phyloP scores from a whole-genome alignment of 2,113 vertebrate species.

The Campylorhamphus procurvoides region DNA sequence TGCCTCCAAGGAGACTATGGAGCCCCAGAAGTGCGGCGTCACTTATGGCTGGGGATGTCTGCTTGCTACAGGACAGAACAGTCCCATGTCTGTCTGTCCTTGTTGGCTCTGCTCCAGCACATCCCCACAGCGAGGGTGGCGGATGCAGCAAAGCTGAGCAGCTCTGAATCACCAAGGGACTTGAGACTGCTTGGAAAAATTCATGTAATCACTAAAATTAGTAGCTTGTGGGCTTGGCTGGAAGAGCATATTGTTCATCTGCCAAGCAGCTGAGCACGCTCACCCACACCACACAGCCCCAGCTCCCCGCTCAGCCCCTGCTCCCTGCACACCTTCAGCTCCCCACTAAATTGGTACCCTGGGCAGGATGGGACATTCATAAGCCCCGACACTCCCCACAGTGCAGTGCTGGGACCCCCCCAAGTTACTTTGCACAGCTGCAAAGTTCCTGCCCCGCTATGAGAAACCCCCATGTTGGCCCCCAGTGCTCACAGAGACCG shows the following conservation, averaged over 20 bases:
- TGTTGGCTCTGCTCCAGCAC: not conserved
- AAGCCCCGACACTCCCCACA: rapidly evolving
- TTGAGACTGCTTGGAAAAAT: conserved; percentile 12
- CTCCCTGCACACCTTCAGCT: not conserved
- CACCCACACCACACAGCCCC: not conserved
- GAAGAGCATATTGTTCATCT: not conserved
- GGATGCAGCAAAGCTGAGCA: not conserved
- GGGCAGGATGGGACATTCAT: not conserved
- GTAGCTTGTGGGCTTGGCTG: conserved; percentile 22
- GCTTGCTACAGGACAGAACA: not conserved
- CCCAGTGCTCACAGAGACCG: rapidly evolving
- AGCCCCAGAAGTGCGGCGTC: not conserved
- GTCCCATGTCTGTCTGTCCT: rapidly evolving
- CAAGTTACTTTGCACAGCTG: not conserved
- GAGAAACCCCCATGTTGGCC: not conserved
- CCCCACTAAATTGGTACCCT: not conserved
- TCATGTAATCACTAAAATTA: conserved; percentile 54
- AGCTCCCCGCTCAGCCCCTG: not conserved
- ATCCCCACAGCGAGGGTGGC: not conserved
- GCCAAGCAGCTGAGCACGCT: conserved; percentile 9
- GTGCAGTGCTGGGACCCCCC: not conserved
- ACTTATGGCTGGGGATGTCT: not conserved
- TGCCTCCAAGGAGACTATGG: rapidly evolving
- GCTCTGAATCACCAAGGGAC: conserved; percentile 31
- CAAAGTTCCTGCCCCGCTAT: rapidly evolving